These are phyloP conservation scores for Tanytarsus gracilentus DNA, from an alignment of 2,888 invertebrate species.

Conservation along the genomic window DNA sequence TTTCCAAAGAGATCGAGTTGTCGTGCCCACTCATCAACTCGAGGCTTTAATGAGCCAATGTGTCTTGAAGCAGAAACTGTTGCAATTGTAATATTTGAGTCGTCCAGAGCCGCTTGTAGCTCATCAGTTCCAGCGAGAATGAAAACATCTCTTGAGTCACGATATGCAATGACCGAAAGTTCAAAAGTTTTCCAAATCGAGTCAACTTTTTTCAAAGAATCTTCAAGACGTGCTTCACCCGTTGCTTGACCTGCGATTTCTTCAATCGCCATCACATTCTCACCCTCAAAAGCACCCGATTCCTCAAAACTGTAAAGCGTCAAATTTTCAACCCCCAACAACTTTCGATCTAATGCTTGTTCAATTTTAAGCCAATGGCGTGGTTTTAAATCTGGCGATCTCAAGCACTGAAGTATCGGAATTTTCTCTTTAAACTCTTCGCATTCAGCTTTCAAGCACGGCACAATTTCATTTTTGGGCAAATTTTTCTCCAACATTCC, in stretches of 20 bases:
- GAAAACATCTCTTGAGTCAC: conserved; percentile 73
- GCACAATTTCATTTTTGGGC: conserved; percentile 70
- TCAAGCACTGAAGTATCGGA: conserved; percentile 68
- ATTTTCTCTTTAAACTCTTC: conserved; percentile 71
- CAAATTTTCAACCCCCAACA: conserved; percentile 56
- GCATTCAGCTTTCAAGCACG: conserved; percentile 64
- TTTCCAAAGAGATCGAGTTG: conserved; percentile 68
- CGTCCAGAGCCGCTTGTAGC: conserved; percentile 70
- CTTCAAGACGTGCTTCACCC: conserved; percentile 75
- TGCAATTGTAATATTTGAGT: conserved; percentile 75
- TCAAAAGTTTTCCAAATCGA: conserved; percentile 74
- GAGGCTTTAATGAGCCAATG: conserved; percentile 71
- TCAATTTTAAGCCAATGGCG: conserved; percentile 84
- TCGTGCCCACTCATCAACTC: conserved; percentile 74
- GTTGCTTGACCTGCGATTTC: conserved; percentile 82
- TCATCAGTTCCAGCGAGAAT: conserved; percentile 80
- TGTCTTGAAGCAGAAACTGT: conserved; percentile 81
- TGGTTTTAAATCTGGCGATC: conserved; percentile 67
- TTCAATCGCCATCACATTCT: conserved; percentile 57
- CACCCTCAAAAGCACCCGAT: conserved; percentile 61
- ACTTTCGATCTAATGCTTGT: conserved; percentile 59
- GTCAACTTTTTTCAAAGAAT: conserved; percentile 72
- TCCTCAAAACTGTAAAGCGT: conserved; percentile 61
- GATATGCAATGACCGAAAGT: conserved; percentile 66
- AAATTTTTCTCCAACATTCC: conserved; percentile 75